Evolutionary conservation across 2,888 invertebrate species (phyloP), one percentile per base, ranked within the genome.

Genomic region (Diarsia brunnea): DNA sequence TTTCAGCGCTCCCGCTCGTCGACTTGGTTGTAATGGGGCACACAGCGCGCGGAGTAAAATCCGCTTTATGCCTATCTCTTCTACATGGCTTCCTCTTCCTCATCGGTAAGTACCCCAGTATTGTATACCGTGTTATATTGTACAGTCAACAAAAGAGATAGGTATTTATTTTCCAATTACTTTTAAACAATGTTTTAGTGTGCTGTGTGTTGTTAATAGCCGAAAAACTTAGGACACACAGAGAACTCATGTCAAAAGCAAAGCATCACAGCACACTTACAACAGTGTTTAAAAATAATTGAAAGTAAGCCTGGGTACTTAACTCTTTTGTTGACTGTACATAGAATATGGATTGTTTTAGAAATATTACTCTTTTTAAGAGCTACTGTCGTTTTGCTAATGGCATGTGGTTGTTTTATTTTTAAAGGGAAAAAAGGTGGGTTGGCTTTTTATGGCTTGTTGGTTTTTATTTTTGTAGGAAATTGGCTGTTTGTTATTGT

Each of bases 11-110:
- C 89, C 82, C 75, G 79, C 80, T 78, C 82, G 81, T 81, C 87
- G 90, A 84, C 89, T 86, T 84, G 88, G 85, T 87, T 92, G 92
- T 92, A 89, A 95, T 96, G 95, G 94, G 91, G 85, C 88, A 90
- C 82, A 89, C 90, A 82, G 90, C 88, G 82, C 90, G 89, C 89
- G 91, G 92, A 78, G 92, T 91, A 78, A 95, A 92, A 90, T 91
- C 92, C 82, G 92, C 92, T 82, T 89, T 96, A 90, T 93, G 93
- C 92, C 88, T 96, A 91, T 94, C 93, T 92, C 93, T 96, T 92
- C 93, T 96, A 81, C 95, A 95, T 91, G 96, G 95, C 82, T 95
- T 94, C 92, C 92, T 95, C 84, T 95, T 96, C 87, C 91, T 94
- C 84, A 92, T 95, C 82, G 96, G 95, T 95, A 92, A 90, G 95